Percentiles rank a stretch among this genome's conserved stretches.
These are phyloP conservation scores for Numenius arquata DNA, from an alignment of 2,113 vertebrate species.

Conservation along the genomic window DNA sequence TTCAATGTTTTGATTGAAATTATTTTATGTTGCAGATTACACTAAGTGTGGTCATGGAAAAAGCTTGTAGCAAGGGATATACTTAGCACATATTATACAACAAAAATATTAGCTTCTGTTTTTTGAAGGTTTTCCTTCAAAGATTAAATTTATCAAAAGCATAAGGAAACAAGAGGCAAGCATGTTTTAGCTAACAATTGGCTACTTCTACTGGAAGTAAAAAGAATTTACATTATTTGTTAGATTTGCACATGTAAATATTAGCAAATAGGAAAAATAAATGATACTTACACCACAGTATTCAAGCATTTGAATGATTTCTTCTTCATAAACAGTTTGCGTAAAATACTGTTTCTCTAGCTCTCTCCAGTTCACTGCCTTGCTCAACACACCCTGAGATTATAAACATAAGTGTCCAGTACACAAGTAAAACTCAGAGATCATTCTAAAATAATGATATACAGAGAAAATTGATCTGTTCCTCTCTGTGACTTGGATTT, in stretches of 20 bases:
- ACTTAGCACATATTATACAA: neutral
- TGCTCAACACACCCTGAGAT: slow-evolving; percentile 91
- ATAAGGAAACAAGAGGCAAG: neutral
- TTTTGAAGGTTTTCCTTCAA: neutral
- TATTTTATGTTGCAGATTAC: neutral
- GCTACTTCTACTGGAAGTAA: neutral
- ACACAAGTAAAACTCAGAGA: neutral
- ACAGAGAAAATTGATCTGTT: neutral
- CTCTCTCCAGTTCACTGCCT: slow-evolving; percentile 94
- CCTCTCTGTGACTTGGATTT: neutral
- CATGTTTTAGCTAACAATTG: neutral
- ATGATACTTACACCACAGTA: slow-evolving; percentile 91
- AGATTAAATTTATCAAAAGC: neutral
- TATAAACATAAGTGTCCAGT: neutral
- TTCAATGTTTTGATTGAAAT: neutral
- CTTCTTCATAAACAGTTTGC: slow-evolving; percentile 92
- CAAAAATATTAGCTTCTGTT: neutral
- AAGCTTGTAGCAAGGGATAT: neutral
- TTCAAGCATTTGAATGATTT: slow-evolving; percentile 92
- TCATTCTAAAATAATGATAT: neutral
- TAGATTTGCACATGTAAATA: neutral
- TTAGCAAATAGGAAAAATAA: neutral
- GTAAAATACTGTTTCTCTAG: slow-evolving; percentile 94
- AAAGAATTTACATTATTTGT: neutral
- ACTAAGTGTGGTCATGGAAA: neutral